Evolutionary conservation across 2,888 invertebrate genomes (phyloP).

Genomic region (Tortrix viridana): DNA sequence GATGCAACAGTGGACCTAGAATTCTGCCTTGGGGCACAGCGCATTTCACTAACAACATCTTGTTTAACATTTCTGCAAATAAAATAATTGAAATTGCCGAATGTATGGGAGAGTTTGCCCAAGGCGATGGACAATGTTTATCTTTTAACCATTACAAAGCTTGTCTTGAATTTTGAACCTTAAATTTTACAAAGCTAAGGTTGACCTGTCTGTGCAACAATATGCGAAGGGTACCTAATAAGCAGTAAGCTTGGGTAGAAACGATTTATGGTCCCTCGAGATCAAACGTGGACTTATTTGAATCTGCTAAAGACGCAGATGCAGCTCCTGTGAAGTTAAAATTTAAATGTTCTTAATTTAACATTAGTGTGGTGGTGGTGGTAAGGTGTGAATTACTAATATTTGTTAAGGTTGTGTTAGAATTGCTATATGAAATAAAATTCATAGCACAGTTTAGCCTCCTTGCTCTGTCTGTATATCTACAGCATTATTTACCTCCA

Average conservation of each 20-base stretch:
- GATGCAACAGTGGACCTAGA: slow-evolving; percentile 53
- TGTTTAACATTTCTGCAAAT: slow-evolving; percentile 15
- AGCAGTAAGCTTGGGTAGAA: not conserved
- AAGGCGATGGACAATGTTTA: slow-evolving; percentile 2
- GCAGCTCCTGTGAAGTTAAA: too few relatives aligned
- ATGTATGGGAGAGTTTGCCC: slow-evolving; percentile 20
- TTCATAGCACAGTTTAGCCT: too few relatives aligned
- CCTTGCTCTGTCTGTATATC: too few relatives aligned
- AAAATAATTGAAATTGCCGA: slow-evolving; percentile 31
- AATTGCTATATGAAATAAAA: too few relatives aligned
- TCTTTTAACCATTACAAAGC: not conserved
- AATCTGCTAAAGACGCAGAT: not conserved
- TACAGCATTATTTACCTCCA: too few relatives aligned
- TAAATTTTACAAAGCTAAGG: not conserved
- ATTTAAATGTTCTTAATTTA: too few relatives aligned
- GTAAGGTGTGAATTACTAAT: too few relatives aligned
- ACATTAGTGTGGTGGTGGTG: too few relatives aligned
- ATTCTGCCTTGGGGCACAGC: slow-evolving; percentile 60
- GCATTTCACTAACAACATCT: slow-evolving; percentile 41
- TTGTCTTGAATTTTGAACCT: not conserved
- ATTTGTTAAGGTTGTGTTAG: too few relatives aligned
- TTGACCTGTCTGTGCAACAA: not conserved
- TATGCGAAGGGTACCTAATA: not conserved
- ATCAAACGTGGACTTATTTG: not conserved
- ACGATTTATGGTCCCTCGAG: not conserved